Evolutionary conservation across 2,888 invertebrate genomes (phyloP), one percentile per base, ranked within the genome.

Genomic region (Amphipoea lucens): DNA sequence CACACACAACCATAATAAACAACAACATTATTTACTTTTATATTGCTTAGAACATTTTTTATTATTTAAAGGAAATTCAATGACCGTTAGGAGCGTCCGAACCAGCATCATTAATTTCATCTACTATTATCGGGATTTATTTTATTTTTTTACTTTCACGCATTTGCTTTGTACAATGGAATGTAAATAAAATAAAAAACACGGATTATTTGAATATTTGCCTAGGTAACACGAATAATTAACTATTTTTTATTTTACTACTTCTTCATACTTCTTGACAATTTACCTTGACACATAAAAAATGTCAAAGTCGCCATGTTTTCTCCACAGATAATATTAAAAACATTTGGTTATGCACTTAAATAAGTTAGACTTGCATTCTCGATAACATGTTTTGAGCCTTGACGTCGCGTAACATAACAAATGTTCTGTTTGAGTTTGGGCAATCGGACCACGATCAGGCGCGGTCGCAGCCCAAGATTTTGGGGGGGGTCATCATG

Each of bases 21-120:
- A 89, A 88, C 90, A 90, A 91, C 87, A 87, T 88, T 84, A 87
- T 77, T 74, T 83, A 80, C 66, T 78, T 75, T 77, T 85, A 84
- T 75, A 80, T 70, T 84, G 83, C 74, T 80, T 76, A 75, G 81
- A 86, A 86, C 84, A 89, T 88, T 88, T 90, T 83, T 67, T 81
- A 87, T 74, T 84, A 87, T 87, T 82, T 88, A 85, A 71, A 81
- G 79, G 88, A 88, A 92, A 88, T 87, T 89, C 87, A 90, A 89
- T 85, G 90, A 90, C 90, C 90, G 90, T 92, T 92, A 93, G 89
- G 92, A 95, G 95, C 94, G 96, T 96, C 95, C 95, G 94, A 90
- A 94, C 91, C 83, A 95, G 90, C 95, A 96, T 95, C 90, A 89
- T 93, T 90, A 65, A 69, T 76, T 85, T 68, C 63, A 81, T 73